A percentile compares a stretch with the other conserved stretches of the same genome.
phyloP scores from a whole-genome alignment of 2,888 invertebrate species.

The Bursaphelenchus okinawaensis region DNA sequence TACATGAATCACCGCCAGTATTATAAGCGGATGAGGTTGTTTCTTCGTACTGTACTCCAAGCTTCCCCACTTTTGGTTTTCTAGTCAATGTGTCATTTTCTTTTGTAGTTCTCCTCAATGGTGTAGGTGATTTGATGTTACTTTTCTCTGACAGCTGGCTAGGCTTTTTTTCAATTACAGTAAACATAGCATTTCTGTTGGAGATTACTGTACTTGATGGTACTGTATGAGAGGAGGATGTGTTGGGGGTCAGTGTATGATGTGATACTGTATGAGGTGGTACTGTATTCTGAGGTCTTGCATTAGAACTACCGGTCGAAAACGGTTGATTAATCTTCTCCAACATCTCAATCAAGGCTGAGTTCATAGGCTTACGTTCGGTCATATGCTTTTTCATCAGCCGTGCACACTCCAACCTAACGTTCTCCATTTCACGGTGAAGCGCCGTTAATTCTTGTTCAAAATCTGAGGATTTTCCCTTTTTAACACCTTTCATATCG shows the following conservation, averaged over 20 bases:
- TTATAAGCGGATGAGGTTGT: conserved; percentile 64
- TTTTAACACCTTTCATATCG: conserved; percentile 7
- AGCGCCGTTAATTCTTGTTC: conserved; percentile 63
- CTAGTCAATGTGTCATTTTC: neutral
- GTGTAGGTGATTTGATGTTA: neutral
- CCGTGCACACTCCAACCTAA: conserved; percentile 64
- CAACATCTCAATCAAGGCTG: neutral
- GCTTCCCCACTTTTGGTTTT: neutral
- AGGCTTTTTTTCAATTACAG: neutral
- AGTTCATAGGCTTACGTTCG: neutral
- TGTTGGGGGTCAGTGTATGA: too few relatives aligned
- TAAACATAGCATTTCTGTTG: too few relatives aligned
- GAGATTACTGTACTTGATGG: too few relatives aligned
- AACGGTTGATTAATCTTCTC: neutral
- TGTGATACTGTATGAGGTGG: too few relatives aligned
- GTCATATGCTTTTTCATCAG: conserved; percentile 48
- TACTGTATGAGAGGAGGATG: too few relatives aligned
- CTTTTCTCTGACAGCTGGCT: neutral
- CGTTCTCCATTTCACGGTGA: conserved; percentile 65
- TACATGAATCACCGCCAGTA: conserved; percentile 70
- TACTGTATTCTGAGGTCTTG: too few relatives aligned
- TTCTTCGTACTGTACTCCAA: conserved; percentile 5
- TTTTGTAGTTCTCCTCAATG: neutral
- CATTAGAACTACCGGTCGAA: too few relatives aligned
- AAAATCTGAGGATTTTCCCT: conserved; percentile 7